phyloP scores from a whole-genome alignment of 2,888 invertebrate genomes.

The Nymphalis polychloros region DNA sequence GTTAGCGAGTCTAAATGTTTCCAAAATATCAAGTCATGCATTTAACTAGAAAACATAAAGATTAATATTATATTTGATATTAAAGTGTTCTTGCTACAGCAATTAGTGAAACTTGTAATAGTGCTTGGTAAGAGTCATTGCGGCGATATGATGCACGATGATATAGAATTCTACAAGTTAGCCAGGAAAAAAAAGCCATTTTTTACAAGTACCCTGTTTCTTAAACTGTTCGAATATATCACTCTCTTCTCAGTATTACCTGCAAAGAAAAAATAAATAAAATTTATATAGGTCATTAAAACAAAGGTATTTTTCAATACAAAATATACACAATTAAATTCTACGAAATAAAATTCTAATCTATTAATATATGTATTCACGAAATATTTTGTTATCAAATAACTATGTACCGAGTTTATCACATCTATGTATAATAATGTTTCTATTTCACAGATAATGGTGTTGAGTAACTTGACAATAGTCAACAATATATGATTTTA shows the following conservation, averaged over 20 bases:
- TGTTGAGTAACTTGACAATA: no score
- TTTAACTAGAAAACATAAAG: background rate
- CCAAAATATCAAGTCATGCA: background rate
- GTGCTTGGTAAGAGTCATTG: constrained; percentile 3
- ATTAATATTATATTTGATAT: background rate
- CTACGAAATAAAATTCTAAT: no score
- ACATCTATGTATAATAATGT: no score
- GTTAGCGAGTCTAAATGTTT: background rate
- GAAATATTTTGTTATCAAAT: no score
- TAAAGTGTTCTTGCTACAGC: background rate
- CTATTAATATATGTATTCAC: no score
- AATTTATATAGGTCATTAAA: background rate
- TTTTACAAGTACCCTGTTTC: background rate
- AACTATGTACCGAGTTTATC: no score
- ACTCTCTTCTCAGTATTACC: background rate
- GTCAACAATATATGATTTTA: no score
- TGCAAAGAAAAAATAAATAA: background rate
- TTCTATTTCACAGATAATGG: no score
- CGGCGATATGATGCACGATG: background rate
- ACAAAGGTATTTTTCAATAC: background rate
- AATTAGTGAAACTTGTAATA: background rate
- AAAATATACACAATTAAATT: no score
- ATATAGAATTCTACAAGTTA: background rate
- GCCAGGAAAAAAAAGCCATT: background rate
- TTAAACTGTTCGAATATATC: background rate